phyloP scores from a whole-genome alignment of 2,113 vertebrate species.

The Rhabdomys dilectus region DNA sequence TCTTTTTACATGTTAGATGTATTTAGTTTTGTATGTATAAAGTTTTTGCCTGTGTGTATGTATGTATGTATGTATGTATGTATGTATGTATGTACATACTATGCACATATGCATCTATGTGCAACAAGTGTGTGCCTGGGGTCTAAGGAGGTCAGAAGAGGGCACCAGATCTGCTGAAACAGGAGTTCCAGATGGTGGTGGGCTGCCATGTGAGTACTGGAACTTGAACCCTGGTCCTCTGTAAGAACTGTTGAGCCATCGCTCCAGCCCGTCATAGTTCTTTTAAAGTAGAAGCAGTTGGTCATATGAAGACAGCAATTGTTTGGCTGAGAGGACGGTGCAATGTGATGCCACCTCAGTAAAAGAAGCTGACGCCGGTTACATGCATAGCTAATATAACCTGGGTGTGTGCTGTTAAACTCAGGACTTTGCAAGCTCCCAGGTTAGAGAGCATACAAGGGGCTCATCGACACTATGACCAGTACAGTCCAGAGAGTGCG shows the following conservation, averaged over 20 bases:
- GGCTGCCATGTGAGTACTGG: background rate
- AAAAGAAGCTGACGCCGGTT: background rate
- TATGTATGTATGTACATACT: background rate
- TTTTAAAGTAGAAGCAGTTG: background rate
- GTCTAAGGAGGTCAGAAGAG: background rate
- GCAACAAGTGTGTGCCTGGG: background rate
- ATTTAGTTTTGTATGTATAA: background rate
- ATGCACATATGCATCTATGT: background rate
- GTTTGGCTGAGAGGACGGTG: background rate
- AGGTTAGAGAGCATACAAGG: background rate
- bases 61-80: background rate
- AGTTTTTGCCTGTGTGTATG: background rate
- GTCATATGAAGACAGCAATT: background rate
- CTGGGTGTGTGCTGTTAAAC: background rate
- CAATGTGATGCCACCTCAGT: background rate
- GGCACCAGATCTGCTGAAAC: background rate
- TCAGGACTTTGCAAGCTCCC: background rate
- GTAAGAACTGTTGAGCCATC: background rate
- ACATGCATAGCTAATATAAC: background rate
- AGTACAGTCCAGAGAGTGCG: background rate
- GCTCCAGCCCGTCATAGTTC: background rate
- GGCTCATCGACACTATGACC: background rate
- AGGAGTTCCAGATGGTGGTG: background rate
- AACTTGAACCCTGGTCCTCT: background rate
- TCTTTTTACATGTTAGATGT: background rate